Conservation (phyloP, 2,888 invertebrate species). For the Cremastobaeus sp. region DNA sequence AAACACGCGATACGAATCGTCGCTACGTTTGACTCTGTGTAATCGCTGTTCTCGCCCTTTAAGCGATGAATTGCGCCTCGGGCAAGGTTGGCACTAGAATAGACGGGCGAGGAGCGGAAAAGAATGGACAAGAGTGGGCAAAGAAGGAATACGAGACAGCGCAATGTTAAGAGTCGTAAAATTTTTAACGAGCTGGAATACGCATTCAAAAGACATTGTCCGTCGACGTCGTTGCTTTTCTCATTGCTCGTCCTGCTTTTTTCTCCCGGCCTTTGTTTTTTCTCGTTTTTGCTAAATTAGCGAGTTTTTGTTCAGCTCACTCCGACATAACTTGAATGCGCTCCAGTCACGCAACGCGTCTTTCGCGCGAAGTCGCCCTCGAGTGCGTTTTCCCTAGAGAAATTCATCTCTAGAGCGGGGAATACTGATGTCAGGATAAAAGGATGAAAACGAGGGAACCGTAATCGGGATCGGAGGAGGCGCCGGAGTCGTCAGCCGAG, state of each 20-base stretch:
- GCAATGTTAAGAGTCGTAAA: constrained; percentile 57
- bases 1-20: constrained; percentile 30
- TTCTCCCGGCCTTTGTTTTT: constrained; percentile 20
- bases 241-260: constrained; percentile 10
- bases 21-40: constrained; percentile 43
- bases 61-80: constrained; percentile 46
- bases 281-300: constrained; percentile 48
- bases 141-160: constrained; percentile 54
- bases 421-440: constrained; percentile 29
- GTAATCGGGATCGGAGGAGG: constrained; percentile 44
- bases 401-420: constrained; percentile 6
- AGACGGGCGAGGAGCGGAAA: constrained; percentile 9
- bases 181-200: constrained; percentile 58
- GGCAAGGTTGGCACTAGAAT: constrained; percentile 54
- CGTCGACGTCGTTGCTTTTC: constrained; percentile 34
- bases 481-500: constrained; percentile 28
- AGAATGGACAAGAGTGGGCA: constrained; percentile 51
- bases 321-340: constrained; percentile 33
- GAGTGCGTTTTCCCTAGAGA: constrained; percentile 36
- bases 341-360: constrained; percentile 52
- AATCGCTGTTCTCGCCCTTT: constrained; percentile 48
- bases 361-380: constrained; percentile 34
- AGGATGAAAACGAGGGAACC: constrained; percentile 27
- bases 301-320: constrained; percentile 49
- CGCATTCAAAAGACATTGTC: constrained; percentile 54